Evolutionary conservation across 2,888 invertebrate species (phyloP), one percentile per base, ranked within the genome.

Genomic region (Copidosoma aretas): DNA sequence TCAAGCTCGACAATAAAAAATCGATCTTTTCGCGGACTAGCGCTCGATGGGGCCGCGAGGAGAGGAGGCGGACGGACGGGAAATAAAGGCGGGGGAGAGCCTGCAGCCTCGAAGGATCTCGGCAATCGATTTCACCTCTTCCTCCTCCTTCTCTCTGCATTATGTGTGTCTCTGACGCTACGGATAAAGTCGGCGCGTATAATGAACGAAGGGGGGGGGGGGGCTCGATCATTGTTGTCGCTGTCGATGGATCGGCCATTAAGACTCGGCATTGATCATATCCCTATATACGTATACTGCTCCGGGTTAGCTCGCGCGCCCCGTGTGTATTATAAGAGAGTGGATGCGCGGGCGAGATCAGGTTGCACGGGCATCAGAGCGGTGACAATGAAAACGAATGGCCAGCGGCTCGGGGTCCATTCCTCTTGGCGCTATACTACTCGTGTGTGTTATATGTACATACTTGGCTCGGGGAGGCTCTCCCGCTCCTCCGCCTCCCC

Each of bases 341-440:
- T 32, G 8, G 4, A 32, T 32, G 32, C 32, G 32, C 32, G 32
- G 32, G 32, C 32, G 32, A 32, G 68, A 71, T 66, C 58, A 65
- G 59, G 54, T 73, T 74, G 76, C 73, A 72, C 73, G 70, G 72
- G 70, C 70, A 71, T 10, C 19, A 24, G 19, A 24, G 46, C 73
- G 76, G 77, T 76, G 79, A 79, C 78, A 78, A 80, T 79, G 77
- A 79, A 76, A 72, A 80, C 80, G 76, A 78, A 79, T 79, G 78
- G 78, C 74, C 73, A 75, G 72, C 77, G 24, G 56, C 51, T 73
- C 54, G 61, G 68, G 73, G 75, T 74, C 73, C 74, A 75, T 79
- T 77, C 71, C 74, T 77, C 75, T 76, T 77, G 70, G 72, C 67
- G 60, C 60, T 54, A n/a, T n/a, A n/a, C n/a, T n/a, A n/a, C n/a